Evolutionary conservation across 2,888 invertebrate species (phyloP).

Genomic region (Cosmorhoe ocellata): DNA sequence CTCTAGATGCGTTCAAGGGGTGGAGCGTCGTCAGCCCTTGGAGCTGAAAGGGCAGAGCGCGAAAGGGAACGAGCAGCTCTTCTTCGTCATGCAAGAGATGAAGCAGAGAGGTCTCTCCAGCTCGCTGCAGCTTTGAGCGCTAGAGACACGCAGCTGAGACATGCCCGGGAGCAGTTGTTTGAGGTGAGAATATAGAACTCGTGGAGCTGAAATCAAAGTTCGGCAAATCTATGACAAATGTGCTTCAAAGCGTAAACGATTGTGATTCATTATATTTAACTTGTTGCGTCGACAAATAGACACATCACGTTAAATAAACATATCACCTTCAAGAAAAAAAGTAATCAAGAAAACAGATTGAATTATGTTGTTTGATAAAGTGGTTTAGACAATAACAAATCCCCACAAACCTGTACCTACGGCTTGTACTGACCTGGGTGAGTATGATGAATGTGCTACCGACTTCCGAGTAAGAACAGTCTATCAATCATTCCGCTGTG

Average conservation of each 20-base stretch:
- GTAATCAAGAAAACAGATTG: slow-evolving; percentile 7
- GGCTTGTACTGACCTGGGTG: slow-evolving; percentile 36
- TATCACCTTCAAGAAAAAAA: slow-evolving; percentile 12
- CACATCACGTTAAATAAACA: slow-evolving; percentile 20
- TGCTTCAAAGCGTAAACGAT: no score
- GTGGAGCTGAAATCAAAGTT: neutral
- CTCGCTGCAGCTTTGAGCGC: slow-evolving; percentile 94
- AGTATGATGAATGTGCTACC: slow-evolving; percentile 52
- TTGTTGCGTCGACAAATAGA: slow-evolving; percentile 23
- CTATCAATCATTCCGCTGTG: slow-evolving; percentile 62
- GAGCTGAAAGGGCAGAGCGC: slow-evolving; percentile 85
- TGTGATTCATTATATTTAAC: slow-evolving; percentile 17
- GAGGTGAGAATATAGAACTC: no score
- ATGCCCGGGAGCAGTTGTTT: slow-evolving; percentile 92
- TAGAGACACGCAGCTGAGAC: slow-evolving; percentile 92
- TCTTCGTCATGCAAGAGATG: slow-evolving; percentile 93
- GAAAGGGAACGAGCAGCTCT: slow-evolving; percentile 95
- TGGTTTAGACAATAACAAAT: slow-evolving; percentile 42
- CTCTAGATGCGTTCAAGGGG: slow-evolving; percentile 86
- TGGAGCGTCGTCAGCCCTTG: slow-evolving; percentile 87
- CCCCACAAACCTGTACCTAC: slow-evolving; percentile 30
- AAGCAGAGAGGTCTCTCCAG: slow-evolving; percentile 93
- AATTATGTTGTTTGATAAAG: slow-evolving; percentile 30
- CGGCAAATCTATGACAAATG: no score
- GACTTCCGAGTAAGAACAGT: slow-evolving; percentile 34